Evolutionary conservation across 2,113 vertebrate species (phyloP), one percentile per base, ranked within the genome.

Genomic region (Spilogale gracilis): DNA sequence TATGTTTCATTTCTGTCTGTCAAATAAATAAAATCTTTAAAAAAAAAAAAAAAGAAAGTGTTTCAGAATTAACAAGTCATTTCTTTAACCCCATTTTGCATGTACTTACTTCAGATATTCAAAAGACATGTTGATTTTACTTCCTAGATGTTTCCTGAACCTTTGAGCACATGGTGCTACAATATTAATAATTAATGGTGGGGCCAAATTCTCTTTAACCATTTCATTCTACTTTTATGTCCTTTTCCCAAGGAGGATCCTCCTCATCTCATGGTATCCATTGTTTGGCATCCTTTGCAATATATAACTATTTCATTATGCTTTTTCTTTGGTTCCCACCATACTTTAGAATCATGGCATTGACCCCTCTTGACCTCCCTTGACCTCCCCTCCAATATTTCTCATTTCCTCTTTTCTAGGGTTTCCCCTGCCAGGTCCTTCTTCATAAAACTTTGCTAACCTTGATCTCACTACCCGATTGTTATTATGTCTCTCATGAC

Each of bases 231-330:
- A 17, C 9, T 11, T 84, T 32, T 74, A 38, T 76, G 27, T 27
- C 58, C 27, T 11, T 63, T 58, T 73, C 1, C 7, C 48, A 78
- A 1, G 11, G 1, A 58, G 0, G 1, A 9, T 48, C n/a, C 48
- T 43, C 4, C 13, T 89, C 25, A 76, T 63, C 6, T 45, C 17
- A 38, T 11, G 21, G 54, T 16, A 30, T 52, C 17, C 18, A 54
- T 23, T 18, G 2, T 52, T 71, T 43, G 30, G 63, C 14, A 61
- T 43, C 25, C 45, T 86, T 78, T 48, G 48, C 17, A 67, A 45
- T 25, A 45, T 30, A 5, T 30, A 79, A 20, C 3, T 67, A 21
- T 60, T 79, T 58, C 1, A 45, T 27, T 69, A 21, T 11, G 0
- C 16, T 20, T 69, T n/a, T 38, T 48, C 48, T 38, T 50, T 52